phyloP scores from a whole-genome alignment of 1,140 invertebrate species.

The Wiebesia pumilae region DNA sequence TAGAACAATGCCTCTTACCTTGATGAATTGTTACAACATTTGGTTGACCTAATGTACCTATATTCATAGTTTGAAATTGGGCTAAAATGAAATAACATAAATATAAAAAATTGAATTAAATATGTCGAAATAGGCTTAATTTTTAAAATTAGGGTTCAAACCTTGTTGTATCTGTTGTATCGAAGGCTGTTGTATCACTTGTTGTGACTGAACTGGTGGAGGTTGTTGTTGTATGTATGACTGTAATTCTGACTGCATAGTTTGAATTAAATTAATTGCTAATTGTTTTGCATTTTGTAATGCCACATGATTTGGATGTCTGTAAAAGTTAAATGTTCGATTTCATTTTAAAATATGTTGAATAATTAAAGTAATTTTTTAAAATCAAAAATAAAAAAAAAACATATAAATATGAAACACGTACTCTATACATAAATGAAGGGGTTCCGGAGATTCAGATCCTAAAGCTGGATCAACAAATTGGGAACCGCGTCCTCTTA shows the following conservation, averaged over 20 bases:
- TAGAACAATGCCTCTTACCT: conserved; percentile 60
- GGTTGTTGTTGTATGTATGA: conserved; percentile 78
- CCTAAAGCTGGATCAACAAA: conserved; percentile 79
- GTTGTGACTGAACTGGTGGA: conserved; percentile 70
- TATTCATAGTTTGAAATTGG: conserved; percentile 75
- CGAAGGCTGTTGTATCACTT: conserved; percentile 68
- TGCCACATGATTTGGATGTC: conserved; percentile 81
- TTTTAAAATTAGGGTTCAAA: conserved; percentile 42
- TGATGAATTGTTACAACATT: conserved; percentile 75
- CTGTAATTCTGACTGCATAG: conserved; percentile 84
- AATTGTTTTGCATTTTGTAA: conserved; percentile 84
- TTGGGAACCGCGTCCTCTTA: conserved; percentile 82
- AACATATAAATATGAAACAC: conserved; percentile 60
- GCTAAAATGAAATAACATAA: conserved; percentile 58
- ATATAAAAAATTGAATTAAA: conserved; percentile 43
- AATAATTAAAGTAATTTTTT: conserved; percentile 7
- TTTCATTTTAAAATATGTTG: conserved; percentile 16
- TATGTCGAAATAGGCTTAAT: conserved; percentile 21
- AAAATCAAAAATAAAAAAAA: conserved; percentile 19
- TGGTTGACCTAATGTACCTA: conserved; percentile 71
- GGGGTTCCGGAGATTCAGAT: conserved; percentile 84
- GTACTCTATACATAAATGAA: conserved; percentile 86
- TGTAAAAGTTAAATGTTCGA: conserved; percentile 63
- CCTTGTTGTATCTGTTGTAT: conserved; percentile 70
- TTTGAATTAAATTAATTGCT: conserved; percentile 86